phyloP scores from a whole-genome alignment of 1,140 invertebrate species.

The Amyelois transitella region DNA sequence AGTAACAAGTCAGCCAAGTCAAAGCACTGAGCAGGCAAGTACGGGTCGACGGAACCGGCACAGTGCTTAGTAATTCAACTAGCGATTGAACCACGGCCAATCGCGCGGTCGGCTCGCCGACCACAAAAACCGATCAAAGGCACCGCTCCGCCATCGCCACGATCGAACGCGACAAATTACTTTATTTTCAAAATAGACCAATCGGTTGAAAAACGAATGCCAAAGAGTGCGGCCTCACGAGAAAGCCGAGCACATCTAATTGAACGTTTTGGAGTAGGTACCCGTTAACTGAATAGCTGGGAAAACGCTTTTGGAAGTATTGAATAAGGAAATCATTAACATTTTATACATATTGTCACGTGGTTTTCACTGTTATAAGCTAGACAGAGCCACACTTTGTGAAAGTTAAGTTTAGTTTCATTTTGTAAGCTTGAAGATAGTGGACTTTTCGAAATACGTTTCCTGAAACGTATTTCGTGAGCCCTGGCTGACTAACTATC shows the following conservation, averaged over 20 bases:
- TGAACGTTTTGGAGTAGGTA: slow-evolving; percentile 23
- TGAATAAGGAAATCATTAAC: not conserved
- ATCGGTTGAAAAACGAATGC: slow-evolving; percentile 43
- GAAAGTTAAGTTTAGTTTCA: too few species aligned
- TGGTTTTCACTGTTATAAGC: too few species aligned
- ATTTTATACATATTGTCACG: not conserved
- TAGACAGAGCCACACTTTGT: too few species aligned
- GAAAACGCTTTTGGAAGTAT: not conserved
- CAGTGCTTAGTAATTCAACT: slow-evolving; percentile 35
- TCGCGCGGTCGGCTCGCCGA: slow-evolving; percentile 31
- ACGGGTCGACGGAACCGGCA: not conserved
- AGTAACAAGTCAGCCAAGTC: too few species aligned
- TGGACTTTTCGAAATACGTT: too few species aligned
- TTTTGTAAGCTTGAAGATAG: too few species aligned
- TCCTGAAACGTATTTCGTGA: too few species aligned
- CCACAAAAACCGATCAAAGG: slow-evolving; percentile 66
- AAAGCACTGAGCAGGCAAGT: too few species aligned
- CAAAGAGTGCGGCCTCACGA: slow-evolving; percentile 35
- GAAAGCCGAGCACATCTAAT: slow-evolving; percentile 46
- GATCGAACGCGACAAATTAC: slow-evolving; percentile 57
- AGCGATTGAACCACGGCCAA: slow-evolving; percentile 36
- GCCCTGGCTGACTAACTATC: too few species aligned
- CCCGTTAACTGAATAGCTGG: slow-evolving; percentile 3
- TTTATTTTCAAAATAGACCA: slow-evolving; percentile 55
- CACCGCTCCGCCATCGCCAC: slow-evolving; percentile 35